Evolutionary conservation across 2,888 invertebrate species (phyloP), one percentile per base, ranked within the genome.

Genomic region (Girardia tigrina): DNA sequence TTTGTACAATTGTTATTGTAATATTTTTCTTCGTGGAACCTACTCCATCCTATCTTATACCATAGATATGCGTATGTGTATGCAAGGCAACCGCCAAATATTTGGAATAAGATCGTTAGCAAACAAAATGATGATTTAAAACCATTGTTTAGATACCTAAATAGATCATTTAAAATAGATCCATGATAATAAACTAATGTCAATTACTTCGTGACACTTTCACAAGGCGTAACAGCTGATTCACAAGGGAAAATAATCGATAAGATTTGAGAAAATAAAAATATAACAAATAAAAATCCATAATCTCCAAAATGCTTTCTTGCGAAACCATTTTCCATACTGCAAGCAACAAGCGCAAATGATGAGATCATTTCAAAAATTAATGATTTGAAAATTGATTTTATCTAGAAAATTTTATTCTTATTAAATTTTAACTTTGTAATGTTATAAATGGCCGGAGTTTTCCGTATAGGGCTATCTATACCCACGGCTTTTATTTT

Each of bases 221-320:
- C 23, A 56, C 56, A 56, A 4, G 56, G 56, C 23, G 56, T 56
- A 8, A 4, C 56, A 4, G 56, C 56, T 20, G n/a, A 12, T 16
- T 4, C 2, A 6, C 6, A 16, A 8, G 56, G 4, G 56, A 56
- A 56, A 56, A 56, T 56, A 56, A 12, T 12, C n/a, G 56, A 56
- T 20, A 56, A 56, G n/a, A 56, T n/a, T 56, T 56, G 56, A 20
- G 56, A 8, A 20, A 56, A 56, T 56, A 56, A 20, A 56, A 56
- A 56, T 56, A 56, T 56, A 56, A 56, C 56, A 56, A 16, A 56
- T 56, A 56, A 56, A 23, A 56, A 56, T 6, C 56, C 23, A 56
- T 20, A 56, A 56, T 56, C n/a, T 56, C 56, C 56, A 56, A 56
- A 56, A 56, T 56, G 4, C n/a, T 56, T 56, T 16, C 56, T 4